These are phyloP conservation scores for Cecropterus lyciades DNA, from an alignment of 1,140 invertebrate species.

Conservation along the genomic window DNA sequence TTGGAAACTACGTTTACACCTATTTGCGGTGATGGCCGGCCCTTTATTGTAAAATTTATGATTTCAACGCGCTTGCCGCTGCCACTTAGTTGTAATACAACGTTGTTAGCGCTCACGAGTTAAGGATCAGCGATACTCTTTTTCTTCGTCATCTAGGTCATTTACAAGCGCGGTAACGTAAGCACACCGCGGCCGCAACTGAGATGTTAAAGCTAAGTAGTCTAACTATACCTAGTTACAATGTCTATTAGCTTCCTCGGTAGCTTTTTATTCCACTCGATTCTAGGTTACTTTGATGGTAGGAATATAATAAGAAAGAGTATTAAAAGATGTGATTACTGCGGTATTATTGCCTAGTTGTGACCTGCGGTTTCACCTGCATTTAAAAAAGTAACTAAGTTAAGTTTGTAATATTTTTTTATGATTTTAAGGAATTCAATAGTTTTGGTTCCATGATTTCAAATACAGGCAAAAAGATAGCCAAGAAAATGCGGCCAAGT, in stretches of 20 bases:
- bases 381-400: no score
- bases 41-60: constrained; percentile 57
- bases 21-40: constrained; percentile 61
- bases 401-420: no score
- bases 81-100: constrained; percentile 28
- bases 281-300: background rate
- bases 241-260: background rate
- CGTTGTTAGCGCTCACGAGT: constrained; percentile 27
- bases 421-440: no score
- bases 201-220: background rate
- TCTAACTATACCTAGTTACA: background rate
- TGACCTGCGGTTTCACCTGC: no score
- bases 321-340: background rate
- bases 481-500: no score
- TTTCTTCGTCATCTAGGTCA: constrained; percentile 7
- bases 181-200: constrained; percentile 5
- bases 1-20: constrained; percentile 47
- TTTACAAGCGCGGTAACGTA: constrained; percentile 27
- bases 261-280: background rate
- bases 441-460: no score
- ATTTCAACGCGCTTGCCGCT: constrained; percentile 33
- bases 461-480: no score
- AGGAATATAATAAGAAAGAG: background rate
- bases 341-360: no score
- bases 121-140: constrained; percentile 12